phyloP scores from a whole-genome alignment of 1,140 invertebrate species.

The Thaumetopoea pityocampa region DNA sequence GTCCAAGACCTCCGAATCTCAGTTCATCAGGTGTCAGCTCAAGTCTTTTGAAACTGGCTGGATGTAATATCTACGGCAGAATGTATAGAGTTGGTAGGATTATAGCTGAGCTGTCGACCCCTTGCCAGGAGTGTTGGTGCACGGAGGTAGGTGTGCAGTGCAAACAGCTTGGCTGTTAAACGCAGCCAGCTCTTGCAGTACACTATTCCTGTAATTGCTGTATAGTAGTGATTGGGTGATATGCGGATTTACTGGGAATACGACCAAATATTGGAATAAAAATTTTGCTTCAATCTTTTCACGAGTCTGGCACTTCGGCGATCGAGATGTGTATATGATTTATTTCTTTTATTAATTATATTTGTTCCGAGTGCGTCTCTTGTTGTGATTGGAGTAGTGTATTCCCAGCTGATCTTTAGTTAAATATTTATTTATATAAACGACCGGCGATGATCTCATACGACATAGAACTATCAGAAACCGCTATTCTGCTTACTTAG shows the following conservation, averaged over 20 bases:
- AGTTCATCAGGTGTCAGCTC: conserved; percentile 41
- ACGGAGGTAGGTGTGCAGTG: conserved; percentile 92
- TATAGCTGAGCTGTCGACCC: conserved; percentile 88
- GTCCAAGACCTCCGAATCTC: conserved; percentile 21
- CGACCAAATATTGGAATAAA: not conserved
- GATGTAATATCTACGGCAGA: conserved; percentile 93
- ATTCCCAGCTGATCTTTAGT: conserved; percentile 4
- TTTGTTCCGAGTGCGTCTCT: too few relatives aligned
- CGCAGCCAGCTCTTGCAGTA: too few relatives aligned
- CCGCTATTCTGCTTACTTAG: too few relatives aligned
- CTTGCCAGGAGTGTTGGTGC: conserved; percentile 90
- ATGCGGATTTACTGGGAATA: conserved; percentile 3
- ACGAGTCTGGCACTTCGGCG: too few relatives aligned
- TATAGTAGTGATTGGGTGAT: conserved; percentile 20
- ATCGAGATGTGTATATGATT: too few relatives aligned
- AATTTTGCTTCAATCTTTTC: too few relatives aligned
- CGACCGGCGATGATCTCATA: conserved; percentile 29
- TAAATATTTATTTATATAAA: conserved; percentile 18
- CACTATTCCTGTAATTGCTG: conserved; percentile 19
- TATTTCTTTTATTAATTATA: too few relatives aligned
- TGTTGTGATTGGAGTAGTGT: conserved; percentile 1
- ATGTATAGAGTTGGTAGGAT: conserved; percentile 92
- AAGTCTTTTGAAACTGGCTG: conserved; percentile 85
- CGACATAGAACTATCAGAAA: conserved; percentile 15
- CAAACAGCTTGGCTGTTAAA: conserved; percentile 59